These are phyloP conservation scores for Lottia gigantea DNA, from an alignment of 2,888 invertebrate species.

Conservation along the genomic window DNA sequence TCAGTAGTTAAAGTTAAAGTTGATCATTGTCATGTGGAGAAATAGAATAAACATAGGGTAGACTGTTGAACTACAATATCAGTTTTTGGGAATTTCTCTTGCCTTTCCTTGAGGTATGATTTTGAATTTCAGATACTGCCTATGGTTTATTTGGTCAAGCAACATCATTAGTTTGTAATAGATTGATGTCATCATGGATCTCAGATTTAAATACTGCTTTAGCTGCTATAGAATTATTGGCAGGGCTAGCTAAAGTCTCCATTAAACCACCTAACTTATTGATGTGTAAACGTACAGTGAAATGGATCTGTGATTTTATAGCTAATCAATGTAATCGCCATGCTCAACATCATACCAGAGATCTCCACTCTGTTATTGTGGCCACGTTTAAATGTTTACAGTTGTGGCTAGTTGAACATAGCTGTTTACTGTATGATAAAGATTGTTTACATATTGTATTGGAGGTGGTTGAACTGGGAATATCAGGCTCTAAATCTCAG, in stretches of 20 bases:
- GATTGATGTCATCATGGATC: slow-evolving; percentile 95
- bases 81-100: no score
- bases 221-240: slow-evolving; percentile 90
- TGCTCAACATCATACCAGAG: slow-evolving; percentile 88
- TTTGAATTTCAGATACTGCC: slow-evolving; percentile 77
- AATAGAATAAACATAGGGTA: no score
- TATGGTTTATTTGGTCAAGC: slow-evolving; percentile 91
- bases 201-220: slow-evolving; percentile 92
- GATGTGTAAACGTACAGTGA: slow-evolving; percentile 74
- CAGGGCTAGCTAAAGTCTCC: slow-evolving; percentile 81
- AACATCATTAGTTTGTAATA: slow-evolving; percentile 92
- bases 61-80: no score
- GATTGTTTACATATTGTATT: slow-evolving; percentile 92
- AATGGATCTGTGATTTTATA: slow-evolving; percentile 98
- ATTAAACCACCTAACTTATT: slow-evolving; percentile 59
- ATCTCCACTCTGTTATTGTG: slow-evolving; percentile 89
- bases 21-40: no score
- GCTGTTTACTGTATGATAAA: slow-evolving; percentile 87
- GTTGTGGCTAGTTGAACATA: slow-evolving; percentile 92
- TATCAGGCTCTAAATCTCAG: slow-evolving; percentile 89
- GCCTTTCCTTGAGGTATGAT: no score
- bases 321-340: slow-evolving; percentile 95
- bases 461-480: slow-evolving; percentile 96
- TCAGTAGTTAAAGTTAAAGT: no score
- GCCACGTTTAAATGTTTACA: slow-evolving; percentile 73